These are phyloP conservation scores for Mionectes macconnelli DNA, from an alignment of 2,113 vertebrate genomes.

Conservation along the genomic window DNA sequence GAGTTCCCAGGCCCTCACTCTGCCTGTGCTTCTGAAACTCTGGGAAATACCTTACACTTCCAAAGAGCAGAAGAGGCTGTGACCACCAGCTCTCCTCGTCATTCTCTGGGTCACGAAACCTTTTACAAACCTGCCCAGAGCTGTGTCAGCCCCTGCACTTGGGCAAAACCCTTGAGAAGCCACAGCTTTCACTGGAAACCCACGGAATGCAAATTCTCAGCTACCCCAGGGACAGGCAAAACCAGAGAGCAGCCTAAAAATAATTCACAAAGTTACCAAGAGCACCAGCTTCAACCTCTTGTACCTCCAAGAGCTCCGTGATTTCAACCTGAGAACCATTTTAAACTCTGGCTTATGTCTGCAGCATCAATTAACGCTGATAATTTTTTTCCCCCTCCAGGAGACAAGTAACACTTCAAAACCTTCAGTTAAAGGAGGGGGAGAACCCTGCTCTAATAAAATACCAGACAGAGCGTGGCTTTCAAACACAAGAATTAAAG, in stretches of 20 bases:
- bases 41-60: not conserved
- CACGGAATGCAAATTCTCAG: not conserved
- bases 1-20: not conserved
- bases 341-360: not conserved
- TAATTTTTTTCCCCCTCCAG: not conserved
- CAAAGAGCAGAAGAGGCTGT: not conserved
- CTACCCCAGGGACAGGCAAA: not conserved
- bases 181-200: not conserved
- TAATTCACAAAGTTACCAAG: not conserved
- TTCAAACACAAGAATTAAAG: not conserved
- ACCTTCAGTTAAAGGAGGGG: not conserved
- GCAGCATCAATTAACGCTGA: not conserved
- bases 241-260: not conserved
- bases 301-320: not conserved
- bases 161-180: not conserved
- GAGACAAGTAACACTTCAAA: accelerated
- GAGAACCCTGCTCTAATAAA: not conserved
- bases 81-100: not conserved
- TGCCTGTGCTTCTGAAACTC: not conserved
- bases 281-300: not conserved
- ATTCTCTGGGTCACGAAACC: not conserved
- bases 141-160: not conserved
- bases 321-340: not conserved
- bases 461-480: not conserved
- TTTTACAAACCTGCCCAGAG: not conserved